Percentiles rank a stretch among this genome's conserved stretches.
Conservation (phyloP, 2,888 invertebrate species). For the Epiperipatus broadwayi region DNA sequence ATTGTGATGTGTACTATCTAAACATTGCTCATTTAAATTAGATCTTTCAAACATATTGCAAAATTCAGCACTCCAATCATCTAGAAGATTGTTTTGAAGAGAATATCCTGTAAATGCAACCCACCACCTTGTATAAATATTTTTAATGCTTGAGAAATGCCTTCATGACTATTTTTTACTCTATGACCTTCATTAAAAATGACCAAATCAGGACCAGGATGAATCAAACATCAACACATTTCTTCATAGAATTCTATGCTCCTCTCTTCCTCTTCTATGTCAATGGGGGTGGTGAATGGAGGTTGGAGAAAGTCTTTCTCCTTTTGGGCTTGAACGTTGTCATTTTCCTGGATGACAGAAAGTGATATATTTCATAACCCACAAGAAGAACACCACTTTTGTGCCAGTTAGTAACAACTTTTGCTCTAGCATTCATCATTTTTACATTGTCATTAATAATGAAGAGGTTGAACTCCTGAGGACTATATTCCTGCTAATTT, state of each 20-base stretch:
- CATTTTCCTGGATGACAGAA: slow-evolving; percentile 58
- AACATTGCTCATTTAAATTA: slow-evolving; percentile 93
- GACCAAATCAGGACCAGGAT: slow-evolving; percentile 78
- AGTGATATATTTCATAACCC: slow-evolving; percentile 87
- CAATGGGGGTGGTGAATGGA: too few species aligned
- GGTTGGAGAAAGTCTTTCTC: slow-evolving; percentile 25
- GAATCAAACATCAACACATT: slow-evolving; percentile 26
- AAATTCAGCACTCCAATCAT: slow-evolving; percentile 93
- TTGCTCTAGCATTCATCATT: slow-evolving; percentile 63
- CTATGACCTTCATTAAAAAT: slow-evolving; percentile 94
- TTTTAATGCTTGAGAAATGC: slow-evolving; percentile 82
- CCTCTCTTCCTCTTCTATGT: too few species aligned
- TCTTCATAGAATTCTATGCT: slow-evolving; percentile 45
- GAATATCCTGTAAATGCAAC: slow-evolving; percentile 96
- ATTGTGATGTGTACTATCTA: slow-evolving; percentile 85
- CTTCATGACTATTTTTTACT: slow-evolving; percentile 92
- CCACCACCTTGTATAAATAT: slow-evolving; percentile 43
- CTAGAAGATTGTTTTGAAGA: slow-evolving; percentile 83
- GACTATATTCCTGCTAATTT: slow-evolving; percentile 50
- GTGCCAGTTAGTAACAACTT: slow-evolving; percentile 57
- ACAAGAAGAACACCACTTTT: slow-evolving; percentile 82
- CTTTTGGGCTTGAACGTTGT: slow-evolving; percentile 41
- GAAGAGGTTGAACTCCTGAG: slow-evolving; percentile 65
- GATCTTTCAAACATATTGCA: slow-evolving; percentile 97
- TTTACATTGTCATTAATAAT: slow-evolving; percentile 86